These are phyloP conservation scores for Pelecanoides urinatrix DNA, from an alignment of 2,113 vertebrate genomes.

Conservation along the genomic window DNA sequence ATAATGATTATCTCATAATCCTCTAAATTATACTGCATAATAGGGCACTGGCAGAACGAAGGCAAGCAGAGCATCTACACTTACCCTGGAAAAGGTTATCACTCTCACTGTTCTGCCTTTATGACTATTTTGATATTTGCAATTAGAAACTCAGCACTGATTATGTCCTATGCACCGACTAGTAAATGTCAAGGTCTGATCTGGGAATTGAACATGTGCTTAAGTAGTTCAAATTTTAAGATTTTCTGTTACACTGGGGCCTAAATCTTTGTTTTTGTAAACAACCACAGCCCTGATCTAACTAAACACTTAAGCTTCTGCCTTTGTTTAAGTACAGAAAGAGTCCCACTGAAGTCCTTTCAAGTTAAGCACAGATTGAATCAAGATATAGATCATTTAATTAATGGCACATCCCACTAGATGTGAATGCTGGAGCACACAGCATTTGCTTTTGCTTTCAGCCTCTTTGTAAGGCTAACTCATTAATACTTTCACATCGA, in stretches of 20 bases:
- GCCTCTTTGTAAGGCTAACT: background rate
- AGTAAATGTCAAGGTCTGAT: background rate
- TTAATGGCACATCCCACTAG: background rate
- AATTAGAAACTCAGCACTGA: background rate
- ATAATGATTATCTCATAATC: background rate
- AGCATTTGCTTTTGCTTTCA: background rate
- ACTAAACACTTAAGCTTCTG: background rate
- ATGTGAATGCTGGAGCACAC: background rate
- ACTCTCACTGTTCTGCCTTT: background rate
- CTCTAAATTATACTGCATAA: background rate
- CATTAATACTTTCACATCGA: background rate
- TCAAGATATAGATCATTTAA: background rate
- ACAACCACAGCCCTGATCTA: background rate
- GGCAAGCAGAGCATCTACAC: background rate
- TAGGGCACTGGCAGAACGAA: background rate
- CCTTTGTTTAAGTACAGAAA: background rate
- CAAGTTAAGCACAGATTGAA: background rate
- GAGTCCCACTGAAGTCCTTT: background rate
- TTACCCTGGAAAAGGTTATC: background rate
- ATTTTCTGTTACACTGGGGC: background rate
- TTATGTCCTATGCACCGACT: background rate
- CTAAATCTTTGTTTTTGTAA: background rate
- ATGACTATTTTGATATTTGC: background rate
- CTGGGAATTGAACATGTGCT: background rate
- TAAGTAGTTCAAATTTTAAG: rapidly evolving